Evolutionary conservation across 2,797 vertebrate genomes (phyloP).

Genomic region (Tiaroga cobitis): DNA sequence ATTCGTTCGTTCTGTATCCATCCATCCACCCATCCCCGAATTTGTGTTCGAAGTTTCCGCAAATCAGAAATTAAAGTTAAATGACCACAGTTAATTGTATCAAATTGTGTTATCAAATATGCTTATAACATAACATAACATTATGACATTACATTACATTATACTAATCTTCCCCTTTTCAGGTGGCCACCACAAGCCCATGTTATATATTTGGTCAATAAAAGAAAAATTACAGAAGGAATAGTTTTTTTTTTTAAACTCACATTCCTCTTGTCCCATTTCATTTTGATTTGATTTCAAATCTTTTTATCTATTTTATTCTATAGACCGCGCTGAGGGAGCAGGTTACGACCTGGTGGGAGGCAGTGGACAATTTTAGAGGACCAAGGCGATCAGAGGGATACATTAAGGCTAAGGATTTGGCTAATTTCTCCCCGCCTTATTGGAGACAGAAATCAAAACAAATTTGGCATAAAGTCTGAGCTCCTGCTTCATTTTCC

Average conservation of each 20-base stretch:
- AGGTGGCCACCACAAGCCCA: neutral
- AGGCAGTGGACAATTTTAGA: conserved; percentile 57
- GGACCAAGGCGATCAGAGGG: conserved; percentile 60
- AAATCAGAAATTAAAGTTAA: too few species aligned
- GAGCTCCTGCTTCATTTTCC: conserved; percentile 57
- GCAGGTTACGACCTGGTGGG: conserved; percentile 55
- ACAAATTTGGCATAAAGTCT: conserved; percentile 71
- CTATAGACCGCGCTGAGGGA: conserved; percentile 9
- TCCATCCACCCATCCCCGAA: too few species aligned
- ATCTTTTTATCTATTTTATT: conserved; percentile 5
- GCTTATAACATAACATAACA: too few species aligned
- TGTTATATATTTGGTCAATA: neutral
- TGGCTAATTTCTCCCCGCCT: conserved; percentile 74
- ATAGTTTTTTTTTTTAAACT: neutral
- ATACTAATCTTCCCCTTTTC: neutral
- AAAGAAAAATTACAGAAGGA: neutral
- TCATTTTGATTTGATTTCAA: neutral
- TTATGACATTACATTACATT: neutral
- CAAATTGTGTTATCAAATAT: too few species aligned
- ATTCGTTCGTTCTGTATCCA: neutral
- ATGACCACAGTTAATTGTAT: neutral
- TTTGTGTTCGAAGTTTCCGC: too few species aligned
- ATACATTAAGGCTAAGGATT: conserved; percentile 68
- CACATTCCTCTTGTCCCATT: conserved; percentile 1
- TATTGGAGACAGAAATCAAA: conserved; percentile 64